Evolutionary conservation across 2,888 invertebrate genomes (phyloP).

Genomic region (Tholera decimalis): DNA sequence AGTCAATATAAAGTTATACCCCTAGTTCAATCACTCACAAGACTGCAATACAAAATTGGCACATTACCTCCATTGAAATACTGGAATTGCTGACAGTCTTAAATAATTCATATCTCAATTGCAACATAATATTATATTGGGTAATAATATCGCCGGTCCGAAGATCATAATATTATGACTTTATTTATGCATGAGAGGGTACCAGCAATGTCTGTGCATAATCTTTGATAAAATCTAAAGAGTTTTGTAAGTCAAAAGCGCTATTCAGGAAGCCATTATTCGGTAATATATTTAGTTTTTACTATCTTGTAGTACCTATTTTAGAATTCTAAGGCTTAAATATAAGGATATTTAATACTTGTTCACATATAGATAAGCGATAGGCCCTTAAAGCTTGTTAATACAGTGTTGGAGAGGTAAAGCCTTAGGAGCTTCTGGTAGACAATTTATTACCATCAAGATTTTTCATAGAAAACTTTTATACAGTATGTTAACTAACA

Average conservation of each 20-base stretch:
- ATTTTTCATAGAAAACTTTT: not conserved
- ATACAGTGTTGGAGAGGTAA: not conserved
- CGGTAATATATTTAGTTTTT: conserved; percentile 8
- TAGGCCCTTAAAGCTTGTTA: not conserved
- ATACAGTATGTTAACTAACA: too few species aligned
- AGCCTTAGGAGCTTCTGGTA: not conserved
- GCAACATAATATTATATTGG: conserved; percentile 48
- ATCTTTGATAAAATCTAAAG: conserved; percentile 8
- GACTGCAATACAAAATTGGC: conserved; percentile 41
- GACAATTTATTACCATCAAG: not conserved
- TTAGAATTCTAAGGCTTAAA: too few species aligned
- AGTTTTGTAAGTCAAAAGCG: conserved; percentile 26
- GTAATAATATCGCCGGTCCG: conserved; percentile 40
- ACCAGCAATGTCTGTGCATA: conserved; percentile 45
- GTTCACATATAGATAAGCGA: not conserved
- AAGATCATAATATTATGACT: conserved; percentile 42
- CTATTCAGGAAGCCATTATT: conserved; percentile 19
- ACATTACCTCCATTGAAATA: conserved; percentile 37
- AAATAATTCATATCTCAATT: conserved; percentile 61
- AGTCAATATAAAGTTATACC: conserved; percentile 23
- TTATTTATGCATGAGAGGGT: conserved; percentile 27
- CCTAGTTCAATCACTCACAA: conserved; percentile 38
- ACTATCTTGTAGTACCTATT: not conserved
- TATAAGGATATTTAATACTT: conserved; percentile 18
- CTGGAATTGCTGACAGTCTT: conserved; percentile 33